Evolutionary conservation across 1,140 invertebrate genomes (phyloP), one percentile per base, ranked within the genome.

Genomic region (Gonatopus flavifemur): DNA sequence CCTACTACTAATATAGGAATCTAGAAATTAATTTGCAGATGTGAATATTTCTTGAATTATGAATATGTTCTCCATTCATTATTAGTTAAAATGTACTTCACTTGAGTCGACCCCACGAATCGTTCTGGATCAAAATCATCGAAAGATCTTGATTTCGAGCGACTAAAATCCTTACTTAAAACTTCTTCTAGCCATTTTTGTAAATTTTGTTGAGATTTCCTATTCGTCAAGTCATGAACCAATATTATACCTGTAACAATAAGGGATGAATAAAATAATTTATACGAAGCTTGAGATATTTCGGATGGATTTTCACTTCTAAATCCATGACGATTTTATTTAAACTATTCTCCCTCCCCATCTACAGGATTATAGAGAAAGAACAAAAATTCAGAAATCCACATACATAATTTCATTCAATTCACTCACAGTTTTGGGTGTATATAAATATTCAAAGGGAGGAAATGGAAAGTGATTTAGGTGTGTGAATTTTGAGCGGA

Each of bases 151-250:
- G 66, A 55, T 41, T 63, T 67, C 22, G 59, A 65, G 19, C 74
- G 79, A 74, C 76, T 83, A 25, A 71, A 81, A 45, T 93, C 91
- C 77, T 86, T 88, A 72, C 88, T 91, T 25, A 96, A 78, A 35
- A 97, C 88, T 80, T 98, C 95, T 46, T 87, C 84, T 3, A 98
- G 74, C 96, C 95, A 98, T 76, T 93, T 90, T 52, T 88, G 84
- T 36, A 98, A 79, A 81, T 98, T 96, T 52, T 92, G 84, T 74
- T 98, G 91, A 40, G 94, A 96, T 76, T 98, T 98, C 61, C 91
- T 83, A 74, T 98, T 98, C 18, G 92, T 95, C 58, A 98, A 82
- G 80, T 98, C 96, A 80, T 98, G 94, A 9, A 98, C 94, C 36
- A 98, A 79, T 63, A 97, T 93, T 38, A 96, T 91, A 52, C 89